Evolutionary conservation across 2,888 invertebrate species (phyloP), one percentile per base, ranked within the genome.

Genomic region (Aplocera efformata): DNA sequence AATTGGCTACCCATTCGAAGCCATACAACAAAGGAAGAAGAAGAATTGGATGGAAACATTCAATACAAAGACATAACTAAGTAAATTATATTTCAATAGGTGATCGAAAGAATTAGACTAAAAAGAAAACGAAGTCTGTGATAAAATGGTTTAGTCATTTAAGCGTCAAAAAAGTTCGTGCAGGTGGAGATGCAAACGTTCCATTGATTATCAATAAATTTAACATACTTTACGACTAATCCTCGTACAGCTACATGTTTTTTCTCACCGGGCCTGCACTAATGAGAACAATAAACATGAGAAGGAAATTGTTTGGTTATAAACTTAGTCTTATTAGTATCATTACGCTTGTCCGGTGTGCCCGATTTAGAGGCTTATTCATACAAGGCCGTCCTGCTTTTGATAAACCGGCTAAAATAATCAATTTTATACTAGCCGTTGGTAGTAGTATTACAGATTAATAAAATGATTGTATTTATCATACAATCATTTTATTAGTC

Each of bases 311-410:
- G 67, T 79, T 74, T 75, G 60, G 60, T 45, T 72, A 64, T 53
- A 60, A 58, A 60, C 59, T 79, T 79, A 75, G 49, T 53, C 60
- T 64, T 59, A 72, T 78, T 78, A 79, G 63, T 63, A 63, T 53
- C 58, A 58, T 64, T 68, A 58, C 53, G 58, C 63, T 66, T 67
- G 69, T 74, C 69, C 67, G 68, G 65, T 48, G 45, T 63, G 55
- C 64, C 45, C 57, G 60, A 64, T 64, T 62, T 67, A 62, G 50
- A 58, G 58, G 64, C 60, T 71, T 60, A 67, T 68, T 64, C 62
- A 62, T 71, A 67, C 71, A 70, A 68, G 63, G 59, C 57, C 64
- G 60, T 61, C 56, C 58, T 57, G 50, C 48, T 60, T 48, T 54
- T 44, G 55, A 44, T 53, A 46, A 38, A 11, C 13, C n/a, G 5